Evolutionary conservation across 92 coral and sea anemone species (phyloP).

Genomic region (Meandrina meandrites): DNA sequence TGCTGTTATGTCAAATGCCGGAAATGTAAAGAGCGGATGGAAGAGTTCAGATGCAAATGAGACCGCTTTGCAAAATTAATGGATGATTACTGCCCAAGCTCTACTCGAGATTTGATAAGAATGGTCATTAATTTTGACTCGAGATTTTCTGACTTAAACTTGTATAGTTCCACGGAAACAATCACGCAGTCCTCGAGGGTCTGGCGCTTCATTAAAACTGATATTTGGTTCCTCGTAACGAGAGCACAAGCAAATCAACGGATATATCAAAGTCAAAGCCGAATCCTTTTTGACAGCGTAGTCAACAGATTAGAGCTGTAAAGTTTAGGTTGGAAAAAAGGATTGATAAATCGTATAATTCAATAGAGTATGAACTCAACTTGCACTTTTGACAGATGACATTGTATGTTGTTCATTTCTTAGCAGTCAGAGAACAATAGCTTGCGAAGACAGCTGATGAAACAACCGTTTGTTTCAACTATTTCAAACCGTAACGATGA

Average conservation of each 20-base stretch:
- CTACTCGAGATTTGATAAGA: not conserved
- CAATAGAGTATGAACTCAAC: not conserved
- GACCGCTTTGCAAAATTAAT: too few relatives aligned
- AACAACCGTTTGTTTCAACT: too few relatives aligned
- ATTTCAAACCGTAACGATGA: not conserved
- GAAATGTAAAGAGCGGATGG: slow-evolving; percentile 63
- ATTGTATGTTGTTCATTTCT: not conserved
- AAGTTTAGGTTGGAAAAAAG: not conserved
- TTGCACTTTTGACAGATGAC: too few relatives aligned
- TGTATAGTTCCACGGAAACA: not conserved
- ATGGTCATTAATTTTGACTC: not conserved
- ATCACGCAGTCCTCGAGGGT: not conserved
- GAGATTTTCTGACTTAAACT: not conserved
- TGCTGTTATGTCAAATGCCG: slow-evolving; percentile 84
- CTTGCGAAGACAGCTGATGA: too few relatives aligned
- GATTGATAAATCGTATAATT: not conserved
- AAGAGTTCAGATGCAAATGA: slow-evolving; percentile 79
- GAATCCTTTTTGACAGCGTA: not conserved
- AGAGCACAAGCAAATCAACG: not conserved
- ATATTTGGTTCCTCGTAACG: not conserved
- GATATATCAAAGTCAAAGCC: not conserved
- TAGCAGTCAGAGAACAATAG: too few relatives aligned
- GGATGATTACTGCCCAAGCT: not conserved
- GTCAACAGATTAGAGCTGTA: not conserved
- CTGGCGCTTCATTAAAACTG: not conserved